Evolutionary conservation across 2,888 invertebrate genomes (phyloP).

Genomic region (Scaptodrosophila latifasciaeformis): DNA sequence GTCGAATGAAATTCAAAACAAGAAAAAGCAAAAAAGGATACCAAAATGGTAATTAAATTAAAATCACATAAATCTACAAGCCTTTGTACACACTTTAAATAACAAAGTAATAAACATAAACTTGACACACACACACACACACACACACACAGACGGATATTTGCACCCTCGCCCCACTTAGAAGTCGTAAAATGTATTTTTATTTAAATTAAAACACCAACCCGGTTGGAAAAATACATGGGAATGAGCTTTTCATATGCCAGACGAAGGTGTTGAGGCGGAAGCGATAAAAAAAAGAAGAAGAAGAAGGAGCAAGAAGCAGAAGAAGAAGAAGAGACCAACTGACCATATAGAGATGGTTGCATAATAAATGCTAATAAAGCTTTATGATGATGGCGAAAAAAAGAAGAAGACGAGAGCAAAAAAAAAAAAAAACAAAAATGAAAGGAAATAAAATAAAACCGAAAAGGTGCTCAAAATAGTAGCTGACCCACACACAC

Average conservation of each 20-base stretch:
- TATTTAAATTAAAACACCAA: slow-evolving; percentile 49
- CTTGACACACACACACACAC: slow-evolving; percentile 17
- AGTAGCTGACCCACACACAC: slow-evolving; percentile 12
- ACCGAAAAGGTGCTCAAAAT: too few species aligned
- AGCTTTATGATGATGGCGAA: slow-evolving; percentile 54
- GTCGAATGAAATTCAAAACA: too few species aligned
- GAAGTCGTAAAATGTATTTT: slow-evolving; percentile 48
- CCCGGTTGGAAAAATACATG: too few species aligned
- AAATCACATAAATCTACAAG: slow-evolving; percentile 31
- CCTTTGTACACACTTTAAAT: slow-evolving; percentile 2
- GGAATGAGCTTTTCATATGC: not conserved
- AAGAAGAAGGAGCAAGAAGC: not conserved
- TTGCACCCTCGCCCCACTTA: not conserved
- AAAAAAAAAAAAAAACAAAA: too few species aligned
- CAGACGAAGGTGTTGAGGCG: slow-evolving; percentile 32
- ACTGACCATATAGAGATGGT: slow-evolving; percentile 15
- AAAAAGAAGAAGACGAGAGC: slow-evolving; percentile 25
- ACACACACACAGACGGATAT: not conserved
- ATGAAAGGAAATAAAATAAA: slow-evolving; percentile 12
- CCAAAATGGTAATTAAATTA: slow-evolving; percentile 34
- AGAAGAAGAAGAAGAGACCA: not conserved
- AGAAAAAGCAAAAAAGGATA: not conserved
- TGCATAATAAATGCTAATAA: slow-evolving; percentile 72
- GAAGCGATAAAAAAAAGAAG: slow-evolving; percentile 39
- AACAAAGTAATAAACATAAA: not conserved